A percentile compares a stretch with the other conserved stretches of the same genome.
Conservation (phyloP, 1,140 invertebrate genomes). For the Oedothorax gibbosus region DNA sequence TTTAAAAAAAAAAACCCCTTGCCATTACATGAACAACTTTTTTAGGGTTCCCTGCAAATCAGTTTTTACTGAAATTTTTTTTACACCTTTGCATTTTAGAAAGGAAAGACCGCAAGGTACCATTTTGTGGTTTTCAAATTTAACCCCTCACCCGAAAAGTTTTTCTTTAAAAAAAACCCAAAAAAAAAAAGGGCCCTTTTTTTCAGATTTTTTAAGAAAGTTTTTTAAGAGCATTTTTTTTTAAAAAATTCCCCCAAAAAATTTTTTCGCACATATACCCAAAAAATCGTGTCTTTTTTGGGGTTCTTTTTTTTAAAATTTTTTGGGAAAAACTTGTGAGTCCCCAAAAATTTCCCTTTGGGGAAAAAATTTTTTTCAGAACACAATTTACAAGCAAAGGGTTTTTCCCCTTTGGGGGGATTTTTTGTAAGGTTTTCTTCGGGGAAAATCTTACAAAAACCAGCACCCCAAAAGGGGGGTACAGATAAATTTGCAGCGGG, state of each 20-base stretch:
- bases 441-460: not conserved
- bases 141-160: constrained; percentile 1
- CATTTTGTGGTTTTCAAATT: constrained; percentile 6
- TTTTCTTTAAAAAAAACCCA: constrained; percentile 46
- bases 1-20: constrained; percentile 2
- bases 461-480: constrained; percentile 19
- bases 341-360: not conserved
- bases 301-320: too few species aligned
- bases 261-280: constrained; percentile 27
- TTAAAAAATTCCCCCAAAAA: constrained; percentile 29
- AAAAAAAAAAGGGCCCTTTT: constrained; percentile 36
- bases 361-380: constrained; percentile 19
- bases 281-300: constrained; percentile 2
- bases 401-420: constrained; percentile 8
- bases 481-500: too few species aligned
- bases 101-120: not conserved
- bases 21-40: not conserved
- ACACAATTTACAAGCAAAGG: not conserved
- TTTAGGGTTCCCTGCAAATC: constrained; percentile 28
- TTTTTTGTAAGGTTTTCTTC: constrained; percentile 12
- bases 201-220: constrained; percentile 35
- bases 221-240: constrained; percentile 41
- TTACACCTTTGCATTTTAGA: constrained; percentile 11
- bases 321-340: not conserved
- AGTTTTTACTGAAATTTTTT: constrained; percentile 16